A percentile compares a stretch with the other conserved stretches of the same genome.
Evolutionary conservation across 2,113 vertebrate genomes (phyloP).

Genomic region (Epinephelus fuscoguttatus): DNA sequence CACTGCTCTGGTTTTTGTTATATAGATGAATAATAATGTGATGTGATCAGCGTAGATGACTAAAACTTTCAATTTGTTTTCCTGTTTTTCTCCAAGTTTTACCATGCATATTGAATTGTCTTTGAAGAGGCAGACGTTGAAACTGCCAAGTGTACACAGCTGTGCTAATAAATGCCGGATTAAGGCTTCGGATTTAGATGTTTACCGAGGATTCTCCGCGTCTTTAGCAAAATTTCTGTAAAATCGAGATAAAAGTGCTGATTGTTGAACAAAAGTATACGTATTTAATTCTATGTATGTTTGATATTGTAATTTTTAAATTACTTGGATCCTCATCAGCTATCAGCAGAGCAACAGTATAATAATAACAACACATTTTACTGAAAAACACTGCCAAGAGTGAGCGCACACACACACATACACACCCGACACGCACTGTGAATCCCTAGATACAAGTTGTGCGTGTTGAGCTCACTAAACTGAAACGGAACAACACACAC

Average conservation of each 20-base stretch:
- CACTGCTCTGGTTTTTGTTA: neutral
- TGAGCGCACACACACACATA: neutral
- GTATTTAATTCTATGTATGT: neutral
- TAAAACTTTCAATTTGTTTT: neutral
- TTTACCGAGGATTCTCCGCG: conserved; percentile 33
- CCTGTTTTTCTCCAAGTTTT: conserved; percentile 5
- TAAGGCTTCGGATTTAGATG: conserved; percentile 37
- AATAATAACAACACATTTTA: neutral
- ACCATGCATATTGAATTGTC: conserved; percentile 20
- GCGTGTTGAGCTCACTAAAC: conserved; percentile 8
- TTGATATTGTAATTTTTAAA: conserved; percentile 12
- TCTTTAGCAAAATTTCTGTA: conserved; percentile 40
- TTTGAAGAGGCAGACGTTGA: conserved; percentile 21
- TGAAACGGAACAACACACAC: conserved; percentile 9
- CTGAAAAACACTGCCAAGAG: conserved; percentile 10
- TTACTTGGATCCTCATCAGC: conserved; percentile 35
- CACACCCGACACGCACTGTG: neutral
- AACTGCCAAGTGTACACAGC: conserved; percentile 39
- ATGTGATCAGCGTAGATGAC: neutral
- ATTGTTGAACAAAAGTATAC: neutral
- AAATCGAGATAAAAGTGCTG: conserved; percentile 44
- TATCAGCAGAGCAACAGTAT: neutral
- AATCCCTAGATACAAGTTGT: conserved; percentile 34
- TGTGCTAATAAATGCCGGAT: conserved; percentile 45
- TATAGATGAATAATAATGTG: too few species aligned